Percentiles rank a stretch among this genome's conserved stretches.
phyloP scores from a whole-genome alignment of 1,140 invertebrate species.

The Papilio machaon region DNA sequence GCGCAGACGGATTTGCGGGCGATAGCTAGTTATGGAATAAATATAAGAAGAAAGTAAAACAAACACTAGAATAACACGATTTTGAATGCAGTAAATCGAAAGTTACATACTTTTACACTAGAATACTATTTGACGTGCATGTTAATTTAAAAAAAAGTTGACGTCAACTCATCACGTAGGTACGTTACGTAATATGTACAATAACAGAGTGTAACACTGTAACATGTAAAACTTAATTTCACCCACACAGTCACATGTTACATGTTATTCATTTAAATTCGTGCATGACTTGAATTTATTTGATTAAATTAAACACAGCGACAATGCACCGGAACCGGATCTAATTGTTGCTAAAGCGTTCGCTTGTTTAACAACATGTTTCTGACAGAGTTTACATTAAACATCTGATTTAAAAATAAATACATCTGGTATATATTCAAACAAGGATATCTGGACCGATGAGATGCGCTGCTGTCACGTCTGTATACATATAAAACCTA shows the following conservation, averaged over 20 bases:
- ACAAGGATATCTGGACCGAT: too few species aligned
- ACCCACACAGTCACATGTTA: constrained; percentile 8
- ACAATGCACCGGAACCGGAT: constrained; percentile 19
- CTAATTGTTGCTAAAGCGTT: constrained; percentile 12
- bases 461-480: too few species aligned
- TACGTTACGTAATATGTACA: not conserved
- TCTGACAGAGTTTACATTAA: not conserved
- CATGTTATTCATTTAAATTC: constrained; percentile 12
- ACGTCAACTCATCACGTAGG: not conserved
- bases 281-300: constrained; percentile 17
- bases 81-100: not conserved
- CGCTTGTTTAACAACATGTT: not conserved
- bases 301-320: constrained; percentile 28
- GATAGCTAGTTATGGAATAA: not conserved
- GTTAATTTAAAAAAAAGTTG: constrained; percentile 1
- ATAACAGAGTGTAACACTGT: constrained; percentile 3
- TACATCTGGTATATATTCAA: too few species aligned
- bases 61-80: not conserved
- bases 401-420: not conserved
- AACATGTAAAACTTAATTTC: constrained; percentile 16
- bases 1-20: too few species aligned
- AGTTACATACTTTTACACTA: not conserved
- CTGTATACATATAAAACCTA: too few species aligned
- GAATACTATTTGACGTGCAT: not conserved
- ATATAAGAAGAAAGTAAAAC: not conserved